A percentile compares a stretch with the other conserved stretches of the same genome.
These are phyloP conservation scores for Cyclura pinguis DNA, from an alignment of 2,797 vertebrate genomes.

Conservation along the genomic window DNA sequence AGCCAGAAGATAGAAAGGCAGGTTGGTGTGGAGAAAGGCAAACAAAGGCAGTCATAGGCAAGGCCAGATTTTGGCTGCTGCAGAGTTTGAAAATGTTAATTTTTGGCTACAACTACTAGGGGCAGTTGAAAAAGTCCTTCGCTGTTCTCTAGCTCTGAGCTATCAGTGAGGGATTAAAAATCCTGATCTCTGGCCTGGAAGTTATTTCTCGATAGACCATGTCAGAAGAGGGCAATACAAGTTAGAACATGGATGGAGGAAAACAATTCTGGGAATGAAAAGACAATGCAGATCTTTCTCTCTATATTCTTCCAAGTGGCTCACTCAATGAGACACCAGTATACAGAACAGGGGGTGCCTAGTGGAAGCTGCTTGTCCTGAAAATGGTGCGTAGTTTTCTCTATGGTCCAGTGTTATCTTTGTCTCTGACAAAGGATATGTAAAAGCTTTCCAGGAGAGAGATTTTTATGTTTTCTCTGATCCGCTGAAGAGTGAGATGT, in stretches of 20 bases:
- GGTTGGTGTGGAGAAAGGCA: background rate
- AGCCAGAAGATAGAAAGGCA: background rate
- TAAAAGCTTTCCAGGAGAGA: background rate
- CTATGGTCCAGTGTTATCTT: background rate
- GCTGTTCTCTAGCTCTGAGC: too few relatives aligned
- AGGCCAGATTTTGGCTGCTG: background rate
- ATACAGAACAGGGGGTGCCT: too few relatives aligned
- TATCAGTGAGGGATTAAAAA: background rate
- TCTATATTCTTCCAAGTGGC: too few relatives aligned
- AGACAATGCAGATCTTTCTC: too few relatives aligned
- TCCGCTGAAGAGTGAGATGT: slow-evolving; percentile 1
- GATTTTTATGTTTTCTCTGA: background rate
- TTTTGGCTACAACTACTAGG: too few relatives aligned
- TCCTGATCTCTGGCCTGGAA: background rate
- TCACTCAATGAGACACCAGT: too few relatives aligned
- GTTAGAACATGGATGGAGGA: too few relatives aligned
- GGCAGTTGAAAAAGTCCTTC: too few relatives aligned
- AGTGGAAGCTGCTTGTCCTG: background rate
- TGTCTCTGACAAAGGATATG: slow-evolving; percentile 31
- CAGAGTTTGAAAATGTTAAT: too few relatives aligned
- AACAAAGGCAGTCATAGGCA: background rate
- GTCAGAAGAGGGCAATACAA: too few relatives aligned
- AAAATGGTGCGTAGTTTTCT: slow-evolving; percentile 46
- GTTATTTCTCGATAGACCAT: background rate
- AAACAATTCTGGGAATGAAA: too few relatives aligned